Evolutionary conservation across 2,797 vertebrate genomes (phyloP).

Genomic region (Benthosema pterotum): DNA sequence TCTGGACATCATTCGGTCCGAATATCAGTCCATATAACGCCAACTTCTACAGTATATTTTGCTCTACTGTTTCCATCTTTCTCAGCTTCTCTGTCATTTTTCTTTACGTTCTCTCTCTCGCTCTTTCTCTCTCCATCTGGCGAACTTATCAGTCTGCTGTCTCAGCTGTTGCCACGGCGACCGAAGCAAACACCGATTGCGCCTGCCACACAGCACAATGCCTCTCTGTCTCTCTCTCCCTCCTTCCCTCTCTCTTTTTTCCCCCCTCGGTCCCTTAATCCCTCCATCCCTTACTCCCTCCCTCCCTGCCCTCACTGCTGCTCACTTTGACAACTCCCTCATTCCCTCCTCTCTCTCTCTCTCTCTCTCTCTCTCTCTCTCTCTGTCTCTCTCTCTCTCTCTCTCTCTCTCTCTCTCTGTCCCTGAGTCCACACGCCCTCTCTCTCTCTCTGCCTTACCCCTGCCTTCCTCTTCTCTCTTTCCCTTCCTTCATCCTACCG

Average conservation of each 20-base stretch:
- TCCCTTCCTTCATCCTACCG: background rate
- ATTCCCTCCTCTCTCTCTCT: background rate
- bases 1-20: no score
- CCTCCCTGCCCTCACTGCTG: constrained; percentile 50
- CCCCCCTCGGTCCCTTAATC: constrained; percentile 47
- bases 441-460: background rate
- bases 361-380: background rate
- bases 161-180: constrained; percentile 56
- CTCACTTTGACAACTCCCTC: constrained; percentile 37
- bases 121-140: constrained; percentile 60
- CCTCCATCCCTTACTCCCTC: constrained; percentile 54
- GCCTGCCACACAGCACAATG: constrained; percentile 70
- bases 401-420: background rate
- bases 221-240: constrained; percentile 68
- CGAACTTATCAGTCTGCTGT: constrained; percentile 71
- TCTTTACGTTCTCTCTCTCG: background rate
- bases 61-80: no score
- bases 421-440: background rate
- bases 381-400: background rate
- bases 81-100: no score
- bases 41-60: no score
- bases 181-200: constrained; percentile 63
- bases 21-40: no score
- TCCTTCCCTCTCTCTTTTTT: constrained; percentile 33
- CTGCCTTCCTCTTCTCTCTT: background rate